Percentiles rank a stretch among this genome's conserved stretches.
phyloP scores from a whole-genome alignment of 2,888 invertebrate species.

The Sepiola atlantica region DNA sequence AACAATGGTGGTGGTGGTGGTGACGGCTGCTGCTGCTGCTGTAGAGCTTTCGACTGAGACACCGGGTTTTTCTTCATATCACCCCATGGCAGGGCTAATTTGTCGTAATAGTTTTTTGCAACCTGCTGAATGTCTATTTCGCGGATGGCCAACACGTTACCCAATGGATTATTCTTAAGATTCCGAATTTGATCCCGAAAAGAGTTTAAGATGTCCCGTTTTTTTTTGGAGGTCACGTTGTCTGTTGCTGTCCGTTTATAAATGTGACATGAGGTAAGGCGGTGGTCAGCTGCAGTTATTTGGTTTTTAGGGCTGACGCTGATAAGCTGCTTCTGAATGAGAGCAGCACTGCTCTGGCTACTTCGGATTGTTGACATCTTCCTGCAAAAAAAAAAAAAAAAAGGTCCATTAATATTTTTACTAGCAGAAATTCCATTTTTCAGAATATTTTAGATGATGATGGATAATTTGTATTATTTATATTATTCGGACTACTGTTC shows the following conservation, averaged over 20 bases:
- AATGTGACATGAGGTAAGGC: not conserved
- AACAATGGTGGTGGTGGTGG: not conserved
- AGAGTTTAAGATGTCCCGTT: not conserved
- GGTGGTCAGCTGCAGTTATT: not conserved
- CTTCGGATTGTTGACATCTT: slow-evolving; percentile 41
- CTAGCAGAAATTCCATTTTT: not conserved
- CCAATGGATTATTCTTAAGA: not conserved
- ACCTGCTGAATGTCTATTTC: slow-evolving; percentile 37
- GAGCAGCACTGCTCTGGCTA: slow-evolving; percentile 4
- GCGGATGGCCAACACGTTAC: not conserved
- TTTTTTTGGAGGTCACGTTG: slow-evolving; percentile 35
- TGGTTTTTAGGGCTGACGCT: not conserved
- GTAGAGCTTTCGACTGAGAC: not conserved
- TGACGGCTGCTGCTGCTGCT: not conserved
- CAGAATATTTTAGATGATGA: too few relatives aligned
- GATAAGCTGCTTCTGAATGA: slow-evolving; percentile 2
- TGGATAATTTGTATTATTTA: too few relatives aligned
- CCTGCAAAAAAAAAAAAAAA: not conserved
- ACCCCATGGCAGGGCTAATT: not conserved
- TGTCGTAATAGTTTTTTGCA: slow-evolving; percentile 32
- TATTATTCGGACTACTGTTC: too few relatives aligned
- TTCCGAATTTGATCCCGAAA: not conserved
- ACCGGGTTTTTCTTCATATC: not conserved
- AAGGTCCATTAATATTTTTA: not conserved
- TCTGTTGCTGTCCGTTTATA: slow-evolving; percentile 3